phyloP scores from a whole-genome alignment of 1,140 invertebrate genomes.

The Geopemphigus sp. region DNA sequence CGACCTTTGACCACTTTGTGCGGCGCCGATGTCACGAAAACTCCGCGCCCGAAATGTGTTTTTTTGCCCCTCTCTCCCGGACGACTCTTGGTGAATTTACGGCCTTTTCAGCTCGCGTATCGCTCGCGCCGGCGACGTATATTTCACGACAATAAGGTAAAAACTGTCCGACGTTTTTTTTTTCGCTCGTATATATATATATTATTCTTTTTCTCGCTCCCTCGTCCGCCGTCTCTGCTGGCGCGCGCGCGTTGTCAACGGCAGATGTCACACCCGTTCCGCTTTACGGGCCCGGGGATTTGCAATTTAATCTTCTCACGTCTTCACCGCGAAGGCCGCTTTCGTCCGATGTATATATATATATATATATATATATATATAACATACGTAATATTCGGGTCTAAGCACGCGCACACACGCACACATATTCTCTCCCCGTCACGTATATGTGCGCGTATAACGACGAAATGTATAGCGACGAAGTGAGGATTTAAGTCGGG shows the following conservation, averaged over 20 bases:
- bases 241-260: conserved; percentile 28
- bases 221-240: too few species aligned
- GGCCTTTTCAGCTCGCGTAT: conserved; percentile 24
- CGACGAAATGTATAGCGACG: background rate
- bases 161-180: conserved; percentile 36
- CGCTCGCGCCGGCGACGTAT: background rate
- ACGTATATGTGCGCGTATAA: too few species aligned
- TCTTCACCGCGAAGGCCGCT: conserved; percentile 1
- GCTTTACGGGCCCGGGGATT: conserved; percentile 36
- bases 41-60: conserved; percentile 24
- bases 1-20: too few species aligned
- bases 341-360: background rate
- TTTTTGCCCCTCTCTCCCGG: background rate
- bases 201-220: too few species aligned
- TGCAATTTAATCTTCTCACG: conserved; percentile 48
- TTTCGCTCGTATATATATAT: background rate
- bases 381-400: background rate
- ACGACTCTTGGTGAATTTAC: conserved; percentile 27
- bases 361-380: background rate
- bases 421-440: background rate
- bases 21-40: too few species aligned
- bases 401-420: background rate
- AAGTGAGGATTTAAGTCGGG: conserved; percentile 20
- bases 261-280: conserved; percentile 48
- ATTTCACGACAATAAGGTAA: conserved; percentile 47